These are phyloP conservation scores for Cyphomyrus discorhynchus DNA, from an alignment of 2,113 vertebrate species.

Conservation along the genomic window DNA sequence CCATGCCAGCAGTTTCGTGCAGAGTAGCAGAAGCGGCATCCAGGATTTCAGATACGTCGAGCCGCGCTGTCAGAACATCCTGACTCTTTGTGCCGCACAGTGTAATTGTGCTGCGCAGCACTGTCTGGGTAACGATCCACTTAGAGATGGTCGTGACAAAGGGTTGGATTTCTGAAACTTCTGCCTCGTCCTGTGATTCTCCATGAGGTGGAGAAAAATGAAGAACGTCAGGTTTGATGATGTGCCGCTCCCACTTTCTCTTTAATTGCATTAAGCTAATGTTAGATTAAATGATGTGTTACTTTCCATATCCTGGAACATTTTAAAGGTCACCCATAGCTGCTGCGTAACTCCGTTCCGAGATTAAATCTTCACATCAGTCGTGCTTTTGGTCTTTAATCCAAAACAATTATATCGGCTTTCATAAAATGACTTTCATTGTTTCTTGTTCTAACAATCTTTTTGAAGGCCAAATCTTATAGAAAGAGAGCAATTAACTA, in stretches of 20 bases:
- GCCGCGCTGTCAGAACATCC: neutral
- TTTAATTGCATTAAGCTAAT: too few species aligned
- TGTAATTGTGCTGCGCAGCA: neutral
- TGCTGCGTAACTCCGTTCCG: conserved; percentile 24
- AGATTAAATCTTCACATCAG: conserved; percentile 24
- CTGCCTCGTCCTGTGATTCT: conserved; percentile 3
- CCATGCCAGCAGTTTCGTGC: neutral
- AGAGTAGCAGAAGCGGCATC: neutral
- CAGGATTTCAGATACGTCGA: neutral
- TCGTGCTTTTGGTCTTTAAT: conserved; percentile 21
- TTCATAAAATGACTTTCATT: conserved; percentile 3
- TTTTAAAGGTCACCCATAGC: conserved; percentile 32
- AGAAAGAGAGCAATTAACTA: neutral
- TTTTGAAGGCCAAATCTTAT: neutral
- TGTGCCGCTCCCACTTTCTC: too few species aligned
- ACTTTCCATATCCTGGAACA: conserved; percentile 25
- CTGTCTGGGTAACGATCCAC: neutral
- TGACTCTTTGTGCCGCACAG: neutral
- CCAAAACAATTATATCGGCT: neutral
- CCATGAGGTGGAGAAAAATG: conserved; percentile 9
- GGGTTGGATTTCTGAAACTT: neutral
- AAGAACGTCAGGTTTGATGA: conserved; percentile 6
- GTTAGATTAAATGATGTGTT: too few species aligned
- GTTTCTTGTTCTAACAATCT: neutral
- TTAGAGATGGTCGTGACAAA: neutral